Base-by-base conservation (phyloP, 2,113 vertebrate genomes). In the Bubo blakistoni region DNA sequence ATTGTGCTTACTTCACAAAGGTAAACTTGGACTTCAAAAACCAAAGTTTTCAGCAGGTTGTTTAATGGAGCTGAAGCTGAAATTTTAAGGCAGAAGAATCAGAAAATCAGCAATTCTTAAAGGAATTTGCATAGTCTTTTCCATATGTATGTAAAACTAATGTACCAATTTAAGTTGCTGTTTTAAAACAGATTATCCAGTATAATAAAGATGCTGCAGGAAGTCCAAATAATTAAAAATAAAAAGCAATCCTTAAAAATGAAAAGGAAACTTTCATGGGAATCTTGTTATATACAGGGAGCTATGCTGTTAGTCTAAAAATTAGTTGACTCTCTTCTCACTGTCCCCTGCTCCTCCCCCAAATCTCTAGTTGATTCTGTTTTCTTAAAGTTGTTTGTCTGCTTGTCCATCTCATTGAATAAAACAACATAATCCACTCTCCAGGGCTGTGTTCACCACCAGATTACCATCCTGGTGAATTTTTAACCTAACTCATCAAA, bases 331-430 rank as follows among this genome's bases (percentile, higher is more conserved):
- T 46, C 6, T 49, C 44, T 42, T 61, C 19, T 81, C 18, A 38
- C 7, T 2, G 1, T n/a, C 6, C 19, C 11, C 16, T 38, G 11
- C 8, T 58, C 4, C 44, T 63, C 19, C 10, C 36, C 10, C 8
- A 49, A 36, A 54, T 86, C n/a, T 26, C 38, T 51, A 13, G 72
- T 44, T 62, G 40, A 32, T 24, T n/a, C 32, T 55, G 9, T 34
- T 77, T 81, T 62, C 70, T 44, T 30, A 47, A 69, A 61, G 36
- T 8, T 65, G 13, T 55, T 81, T 67, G 10, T 36, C n/a, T 63
- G 17, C 13, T 82, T 83, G 16, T 52, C 15, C 14, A 47, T 52
- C 25, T 47, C 7, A 27, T 13, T 54, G 16, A 47, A 40, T 24
- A 78, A 49, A 86, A 42, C 11, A 52, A 30, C 27, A 51, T 19